phyloP scores from a whole-genome alignment of 53 echinoderm and acorn worm species.

The Holothuria scabra region DNA sequence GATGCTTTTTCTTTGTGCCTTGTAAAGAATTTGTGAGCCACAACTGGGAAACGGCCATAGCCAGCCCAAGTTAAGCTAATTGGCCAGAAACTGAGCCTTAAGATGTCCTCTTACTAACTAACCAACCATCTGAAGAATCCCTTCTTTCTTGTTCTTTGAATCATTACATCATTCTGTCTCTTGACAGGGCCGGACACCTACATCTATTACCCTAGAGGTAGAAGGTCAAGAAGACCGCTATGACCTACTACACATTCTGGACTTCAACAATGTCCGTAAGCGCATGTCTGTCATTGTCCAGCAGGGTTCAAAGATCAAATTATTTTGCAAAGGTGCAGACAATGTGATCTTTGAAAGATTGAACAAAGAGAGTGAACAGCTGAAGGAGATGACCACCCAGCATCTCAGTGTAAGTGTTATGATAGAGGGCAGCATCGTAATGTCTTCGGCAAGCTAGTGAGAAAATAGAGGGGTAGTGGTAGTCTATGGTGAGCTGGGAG shows the following conservation, averaged over 20 bases:
- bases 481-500: no score
- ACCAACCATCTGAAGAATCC: no score
- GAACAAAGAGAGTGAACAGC: constrained; percentile 58
- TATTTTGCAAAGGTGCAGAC: constrained; percentile 98
- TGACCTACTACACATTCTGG: constrained; percentile 94
- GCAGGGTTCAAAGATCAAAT: constrained; percentile 79
- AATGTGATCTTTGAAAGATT: constrained; percentile 89
- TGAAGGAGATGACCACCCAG: constrained; percentile 79
- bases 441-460: no score
- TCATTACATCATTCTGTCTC: no score
- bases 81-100: no score
- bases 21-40: no score
- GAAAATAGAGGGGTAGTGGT: no score
- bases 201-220: constrained; percentile 86
- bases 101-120: no score
- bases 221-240: constrained; percentile 80
- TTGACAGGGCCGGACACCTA: constrained; percentile 89
- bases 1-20: no score
- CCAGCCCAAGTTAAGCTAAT: no score
- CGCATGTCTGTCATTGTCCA: constrained; percentile 96
- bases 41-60: no score
- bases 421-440: not conserved
- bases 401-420: constrained; percentile 82
- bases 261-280: constrained; percentile 97
- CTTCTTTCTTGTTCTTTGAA: no score